Evolutionary conservation across 2,113 vertebrate genomes (phyloP).

Genomic region (Bungarus multicinctus): DNA sequence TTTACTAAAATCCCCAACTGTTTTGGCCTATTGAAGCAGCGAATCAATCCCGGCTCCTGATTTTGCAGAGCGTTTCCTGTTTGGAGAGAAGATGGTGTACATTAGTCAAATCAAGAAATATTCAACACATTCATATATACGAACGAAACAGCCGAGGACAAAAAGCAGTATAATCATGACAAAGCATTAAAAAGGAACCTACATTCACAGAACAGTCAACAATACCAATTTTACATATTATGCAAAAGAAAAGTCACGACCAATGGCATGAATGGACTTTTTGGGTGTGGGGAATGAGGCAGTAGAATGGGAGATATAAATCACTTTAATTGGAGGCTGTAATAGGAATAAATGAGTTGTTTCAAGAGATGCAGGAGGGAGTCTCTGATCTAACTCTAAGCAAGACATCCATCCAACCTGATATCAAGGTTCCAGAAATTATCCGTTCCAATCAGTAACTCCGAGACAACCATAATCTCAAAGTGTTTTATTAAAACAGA

Average conservation of each 20-base stretch:
- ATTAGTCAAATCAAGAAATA: neutral
- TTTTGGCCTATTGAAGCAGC: constrained; percentile 83
- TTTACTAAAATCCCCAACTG: constrained; percentile 51
- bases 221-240: neutral
- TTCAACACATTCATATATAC: neutral
- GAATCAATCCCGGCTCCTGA: constrained; percentile 90
- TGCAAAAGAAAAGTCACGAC: neutral
- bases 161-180: too few relatives aligned
- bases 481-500: too few relatives aligned
- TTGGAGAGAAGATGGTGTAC: constrained; percentile 41
- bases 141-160: neutral
- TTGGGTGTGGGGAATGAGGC: too few relatives aligned
- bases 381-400: neutral
- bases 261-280: neutral
- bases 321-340: neutral
- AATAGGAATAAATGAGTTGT: neutral
- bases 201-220: neutral
- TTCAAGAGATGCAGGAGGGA: neutral
- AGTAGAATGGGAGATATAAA: neutral
- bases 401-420: neutral
- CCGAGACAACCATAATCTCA: too few relatives aligned
- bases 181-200: neutral
- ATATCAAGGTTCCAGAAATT: too few relatives aligned
- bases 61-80: constrained; percentile 94
- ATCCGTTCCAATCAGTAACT: too few relatives aligned